phyloP scores from a whole-genome alignment of 2,888 invertebrate genomes.

The Aricia artaxerxes region DNA sequence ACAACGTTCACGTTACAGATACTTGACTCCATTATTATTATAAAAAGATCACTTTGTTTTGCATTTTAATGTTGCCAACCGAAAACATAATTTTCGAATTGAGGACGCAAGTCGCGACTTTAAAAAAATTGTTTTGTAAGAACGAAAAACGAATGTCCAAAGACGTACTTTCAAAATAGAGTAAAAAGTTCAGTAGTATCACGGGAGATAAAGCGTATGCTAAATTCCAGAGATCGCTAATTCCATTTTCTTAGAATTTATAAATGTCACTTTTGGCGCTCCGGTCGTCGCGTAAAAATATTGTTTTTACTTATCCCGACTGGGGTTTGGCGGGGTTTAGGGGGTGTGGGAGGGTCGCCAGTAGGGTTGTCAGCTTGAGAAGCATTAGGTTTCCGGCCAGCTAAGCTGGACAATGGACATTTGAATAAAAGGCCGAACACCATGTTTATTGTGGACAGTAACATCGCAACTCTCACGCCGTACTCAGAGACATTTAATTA shows the following conservation, averaged over 20 bases:
- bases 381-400: not conserved
- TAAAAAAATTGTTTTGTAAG: not conserved
- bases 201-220: not conserved
- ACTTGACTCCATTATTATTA: not conserved
- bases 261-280: conserved; percentile 75
- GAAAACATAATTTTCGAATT: not conserved
- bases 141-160: not conserved
- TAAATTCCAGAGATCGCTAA: conserved; percentile 58
- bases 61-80: not conserved
- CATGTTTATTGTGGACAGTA: not conserved
- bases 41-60: not conserved
- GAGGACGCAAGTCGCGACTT: not conserved
- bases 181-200: not conserved
- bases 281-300: conserved; percentile 75
- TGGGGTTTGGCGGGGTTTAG: conserved; percentile 46
- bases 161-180: not conserved
- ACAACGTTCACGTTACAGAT: conserved; percentile 8
- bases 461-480: too few relatives aligned
- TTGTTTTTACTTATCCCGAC: conserved; percentile 77
- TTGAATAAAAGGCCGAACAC: not conserved
- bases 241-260: conserved; percentile 74
- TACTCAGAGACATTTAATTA: too few relatives aligned
- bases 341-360: conserved; percentile 45
- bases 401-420: not conserved
- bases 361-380: not conserved